Conservation (phyloP, 2,888 invertebrate species). For the Vanessa cardui region DNA sequence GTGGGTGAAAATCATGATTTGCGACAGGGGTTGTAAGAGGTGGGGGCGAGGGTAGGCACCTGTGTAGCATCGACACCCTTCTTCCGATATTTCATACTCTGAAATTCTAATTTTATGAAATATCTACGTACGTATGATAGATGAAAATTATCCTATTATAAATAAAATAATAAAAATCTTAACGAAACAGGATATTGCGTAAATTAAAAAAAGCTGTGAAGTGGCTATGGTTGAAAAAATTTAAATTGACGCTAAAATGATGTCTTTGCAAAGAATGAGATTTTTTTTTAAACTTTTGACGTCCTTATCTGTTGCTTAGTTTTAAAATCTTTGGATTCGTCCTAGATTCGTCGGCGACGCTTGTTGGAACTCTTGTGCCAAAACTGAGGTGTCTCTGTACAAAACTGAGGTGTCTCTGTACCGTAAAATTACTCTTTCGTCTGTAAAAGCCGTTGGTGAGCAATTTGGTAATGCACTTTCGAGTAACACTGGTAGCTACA, state of each 20-base stretch:
- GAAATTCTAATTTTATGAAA: constrained; percentile 31
- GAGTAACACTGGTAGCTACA: constrained; percentile 36
- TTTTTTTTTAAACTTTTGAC: constrained; percentile 31
- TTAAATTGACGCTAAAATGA: constrained; percentile 31
- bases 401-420: constrained; percentile 52
- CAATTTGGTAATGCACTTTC: constrained; percentile 75
- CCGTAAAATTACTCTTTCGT: constrained; percentile 53
- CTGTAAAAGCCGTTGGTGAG: constrained; percentile 59
- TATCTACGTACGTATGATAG: constrained; percentile 15
- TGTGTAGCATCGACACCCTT: constrained; percentile 43
- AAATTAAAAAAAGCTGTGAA: constrained; percentile 23
- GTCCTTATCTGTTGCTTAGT: constrained; percentile 36
- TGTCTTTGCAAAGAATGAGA: constrained; percentile 25
- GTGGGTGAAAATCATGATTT: constrained; percentile 41
- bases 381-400: constrained; percentile 52
- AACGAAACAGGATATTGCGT: constrained; percentile 20
- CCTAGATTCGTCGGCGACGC: constrained; percentile 33
- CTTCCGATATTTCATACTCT: constrained; percentile 41
- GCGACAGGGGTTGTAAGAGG: constrained; percentile 40
- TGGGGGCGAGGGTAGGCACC: constrained; percentile 40
- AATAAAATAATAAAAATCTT: constrained; percentile 4
- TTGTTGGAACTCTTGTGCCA: constrained; percentile 40
- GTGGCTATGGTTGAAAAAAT: constrained; percentile 21
- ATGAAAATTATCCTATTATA: constrained; percentile 3
- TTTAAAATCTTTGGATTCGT: constrained; percentile 35